A percentile compares a stretch with the other conserved stretches of the same genome.
Evolutionary conservation across 2,888 invertebrate genomes (phyloP).

Genomic region (Euspilapteryx auroguttella): DNA sequence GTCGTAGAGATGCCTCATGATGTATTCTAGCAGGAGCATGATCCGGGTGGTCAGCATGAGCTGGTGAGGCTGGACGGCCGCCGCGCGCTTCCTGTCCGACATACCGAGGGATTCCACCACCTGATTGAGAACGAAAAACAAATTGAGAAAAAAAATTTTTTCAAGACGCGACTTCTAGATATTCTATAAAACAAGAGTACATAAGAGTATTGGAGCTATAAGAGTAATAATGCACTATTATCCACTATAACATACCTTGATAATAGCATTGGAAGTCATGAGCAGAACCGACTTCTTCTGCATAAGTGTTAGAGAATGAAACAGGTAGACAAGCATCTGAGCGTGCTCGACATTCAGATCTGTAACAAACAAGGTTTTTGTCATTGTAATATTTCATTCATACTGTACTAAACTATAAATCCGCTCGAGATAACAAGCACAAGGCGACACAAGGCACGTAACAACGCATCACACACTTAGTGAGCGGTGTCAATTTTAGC

Average conservation of each 20-base stretch:
- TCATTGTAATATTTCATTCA: no score
- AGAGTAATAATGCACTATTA: no score
- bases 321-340: constrained; percentile 88
- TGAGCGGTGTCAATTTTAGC: no score
- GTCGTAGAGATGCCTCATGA: constrained; percentile 94
- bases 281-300: constrained; percentile 94
- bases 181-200: no score
- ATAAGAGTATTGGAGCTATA: no score
- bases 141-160: no score
- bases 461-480: no score
- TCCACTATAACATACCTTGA: constrained; percentile 51
- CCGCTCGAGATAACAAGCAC: no score
- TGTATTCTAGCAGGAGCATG: constrained; percentile 86
- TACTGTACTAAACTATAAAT: no score
- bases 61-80: constrained; percentile 59
- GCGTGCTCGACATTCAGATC: constrained; percentile 96
- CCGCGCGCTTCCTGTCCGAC: constrained; percentile 35
- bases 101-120: constrained; percentile 46
- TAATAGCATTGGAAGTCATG: constrained; percentile 72
- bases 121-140: no score
- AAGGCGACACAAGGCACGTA: no score
- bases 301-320: constrained; percentile 93
- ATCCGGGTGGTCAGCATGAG: constrained; percentile 81
- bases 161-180: no score
- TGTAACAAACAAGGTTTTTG: constrained; percentile 41